Evolutionary conservation across 2,797 vertebrate species (phyloP), one percentile per base, ranked within the genome.

Genomic region (Mus spretus): DNA sequence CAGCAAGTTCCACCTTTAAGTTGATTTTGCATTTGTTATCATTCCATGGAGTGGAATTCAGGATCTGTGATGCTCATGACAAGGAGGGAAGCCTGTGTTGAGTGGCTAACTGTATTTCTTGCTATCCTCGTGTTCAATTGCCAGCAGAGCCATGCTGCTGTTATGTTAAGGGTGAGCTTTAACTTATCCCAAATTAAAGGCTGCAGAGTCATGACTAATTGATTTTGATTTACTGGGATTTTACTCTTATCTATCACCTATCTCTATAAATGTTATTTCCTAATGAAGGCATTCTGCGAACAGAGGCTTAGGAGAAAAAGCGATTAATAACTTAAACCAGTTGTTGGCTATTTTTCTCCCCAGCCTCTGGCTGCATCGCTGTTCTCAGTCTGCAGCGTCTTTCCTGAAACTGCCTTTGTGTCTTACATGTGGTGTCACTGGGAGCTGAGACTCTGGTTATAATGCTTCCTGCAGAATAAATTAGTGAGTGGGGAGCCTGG

Each of bases 221-320:
- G 87, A 57, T 94, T 91, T 87, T 47, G 37, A 89, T 55, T 94
- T 67, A 92, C 72, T 78, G 47, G 79, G 82, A 74, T 90, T 87
- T 95, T 47, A n/a, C 15, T 81, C 26, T 10, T 85, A 37, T 85
- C 70, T 50, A 22, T 47, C 5, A 2, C 84, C 67, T 85, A 37
- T 77, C n/a, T 67, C 75, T 72, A 8, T 50, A 63, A 89, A 84
- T 61, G 53, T 31, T 65, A 53, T 85, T 95, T 94, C 79, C 63
- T 79, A 59, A 77, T 15, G 44, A 86, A 89, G 70, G n/a, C 28
- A n/a, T 96, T 86, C 75, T 86, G 37, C 6, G 47, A 67, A 40
- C 6, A 17, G 78, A 95, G 22, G 65, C 44, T 90, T 63, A 67
- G 81, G 59, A 74, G 78, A 28, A 84, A 50, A 78, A 50, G 14